phyloP scores from a whole-genome alignment of 35 echinoderm and acorn worm genomes.

The Acanthaster planci region DNA sequence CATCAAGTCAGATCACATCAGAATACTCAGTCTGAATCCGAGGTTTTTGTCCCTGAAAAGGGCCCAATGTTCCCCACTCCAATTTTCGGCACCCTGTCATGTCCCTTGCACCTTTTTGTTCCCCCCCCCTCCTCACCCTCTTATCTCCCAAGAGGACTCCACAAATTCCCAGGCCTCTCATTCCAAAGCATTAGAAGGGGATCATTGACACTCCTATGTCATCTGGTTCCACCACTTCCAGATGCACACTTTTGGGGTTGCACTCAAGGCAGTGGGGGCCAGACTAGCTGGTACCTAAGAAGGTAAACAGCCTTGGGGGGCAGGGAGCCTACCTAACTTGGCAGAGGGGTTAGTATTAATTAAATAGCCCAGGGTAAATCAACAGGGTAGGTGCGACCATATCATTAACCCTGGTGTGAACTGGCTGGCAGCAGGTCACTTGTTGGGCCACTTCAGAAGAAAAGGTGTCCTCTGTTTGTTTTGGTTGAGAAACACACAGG shows the following conservation, averaged over 20 bases:
- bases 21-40: too few relatives aligned
- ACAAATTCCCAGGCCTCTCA: not conserved
- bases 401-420: not conserved
- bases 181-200: not conserved
- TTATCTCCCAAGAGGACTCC: not conserved
- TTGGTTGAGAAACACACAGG: too few relatives aligned
- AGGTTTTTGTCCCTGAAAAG: too few relatives aligned
- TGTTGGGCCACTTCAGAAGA: not conserved
- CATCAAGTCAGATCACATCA: too few relatives aligned
- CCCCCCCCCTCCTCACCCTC: too few relatives aligned
- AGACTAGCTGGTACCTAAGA: not conserved
- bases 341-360: constrained; percentile 12
- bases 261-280: not conserved
- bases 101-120: too few relatives aligned
- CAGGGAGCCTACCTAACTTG: not conserved
- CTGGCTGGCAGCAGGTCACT: not conserved
- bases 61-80: too few relatives aligned
- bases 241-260: not conserved
- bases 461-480: too few relatives aligned
- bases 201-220: not conserved
- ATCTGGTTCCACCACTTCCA: constrained; percentile 5
- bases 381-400: not conserved
- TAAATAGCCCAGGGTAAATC: constrained; percentile 21
- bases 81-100: too few relatives aligned
- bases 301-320: not conserved